A percentile compares a stretch with the other conserved stretches of the same genome.
Evolutionary conservation across 2,113 vertebrate genomes (phyloP).

Genomic region (Cynopterus brachyotis): DNA sequence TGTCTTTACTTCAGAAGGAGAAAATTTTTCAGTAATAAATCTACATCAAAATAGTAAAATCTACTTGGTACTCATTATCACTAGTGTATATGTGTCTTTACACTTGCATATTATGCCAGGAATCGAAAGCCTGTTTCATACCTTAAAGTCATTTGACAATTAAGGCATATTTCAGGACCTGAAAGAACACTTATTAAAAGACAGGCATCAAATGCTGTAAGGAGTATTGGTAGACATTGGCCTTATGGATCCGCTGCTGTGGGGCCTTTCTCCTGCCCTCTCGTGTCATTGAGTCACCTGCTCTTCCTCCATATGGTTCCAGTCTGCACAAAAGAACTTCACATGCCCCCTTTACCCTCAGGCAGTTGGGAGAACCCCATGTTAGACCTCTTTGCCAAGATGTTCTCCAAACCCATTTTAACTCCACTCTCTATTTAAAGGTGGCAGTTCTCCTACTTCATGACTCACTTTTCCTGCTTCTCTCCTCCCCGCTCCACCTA

Average conservation of each 20-base stretch:
- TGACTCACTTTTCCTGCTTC: no score
- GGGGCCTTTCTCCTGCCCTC: background rate
- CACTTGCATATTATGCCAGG: background rate
- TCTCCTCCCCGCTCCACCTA: no score
- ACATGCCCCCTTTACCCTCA: background rate
- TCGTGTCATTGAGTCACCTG: accelerated
- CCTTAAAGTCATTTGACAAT: background rate
- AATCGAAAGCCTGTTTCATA: background rate
- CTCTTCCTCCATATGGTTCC: background rate
- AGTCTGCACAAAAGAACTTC: background rate
- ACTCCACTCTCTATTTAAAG: no score
- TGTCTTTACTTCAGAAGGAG: background rate
- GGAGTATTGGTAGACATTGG: background rate
- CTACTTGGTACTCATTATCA: background rate
- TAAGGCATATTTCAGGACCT: background rate
- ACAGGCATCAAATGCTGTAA: no score
- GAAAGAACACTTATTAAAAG: background rate
- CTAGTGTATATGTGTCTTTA: background rate
- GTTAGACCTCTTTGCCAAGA: no score
- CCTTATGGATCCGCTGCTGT: background rate
- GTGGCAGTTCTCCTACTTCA: no score
- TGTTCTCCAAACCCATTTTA: no score
- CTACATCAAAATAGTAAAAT: background rate
- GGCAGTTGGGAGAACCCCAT: background rate
- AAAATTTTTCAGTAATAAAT: background rate